Evolutionary conservation across 2,888 invertebrate species (phyloP).

Genomic region (Miltochrista miniata): DNA sequence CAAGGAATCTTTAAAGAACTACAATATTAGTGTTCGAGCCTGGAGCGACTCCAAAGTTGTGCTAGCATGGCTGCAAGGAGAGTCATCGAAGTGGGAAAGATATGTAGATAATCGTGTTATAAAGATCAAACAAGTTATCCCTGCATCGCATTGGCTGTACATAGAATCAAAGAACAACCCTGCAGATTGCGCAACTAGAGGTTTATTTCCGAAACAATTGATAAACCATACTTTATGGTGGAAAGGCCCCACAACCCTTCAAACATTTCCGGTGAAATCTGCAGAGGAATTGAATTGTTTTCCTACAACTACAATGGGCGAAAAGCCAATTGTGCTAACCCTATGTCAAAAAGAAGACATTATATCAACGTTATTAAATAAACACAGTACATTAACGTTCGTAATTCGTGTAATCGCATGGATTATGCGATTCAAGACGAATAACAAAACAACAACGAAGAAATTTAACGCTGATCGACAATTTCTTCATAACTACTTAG

Average conservation of each 20-base stretch:
- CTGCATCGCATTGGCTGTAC: not conserved
- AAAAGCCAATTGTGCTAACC: not conserved
- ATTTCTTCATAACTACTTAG: too few species aligned
- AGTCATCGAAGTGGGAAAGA: slow-evolving; percentile 3
- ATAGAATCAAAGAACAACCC: not conserved
- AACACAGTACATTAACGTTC: slow-evolving; percentile 3
- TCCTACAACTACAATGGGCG: not conserved
- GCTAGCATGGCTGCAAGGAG: slow-evolving; percentile 4
- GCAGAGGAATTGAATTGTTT: not conserved
- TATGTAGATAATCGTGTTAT: slow-evolving; percentile 7
- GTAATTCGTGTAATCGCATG: not conserved
- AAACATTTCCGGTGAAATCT: not conserved
- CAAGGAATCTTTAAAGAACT: too few species aligned
- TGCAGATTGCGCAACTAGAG: slow-evolving; percentile 12
- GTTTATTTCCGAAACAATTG: slow-evolving; percentile 8
- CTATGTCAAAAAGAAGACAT: not conserved
- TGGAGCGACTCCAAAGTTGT: slow-evolving; percentile 15
- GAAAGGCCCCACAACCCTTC: slow-evolving; percentile 14
- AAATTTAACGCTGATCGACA: not conserved
- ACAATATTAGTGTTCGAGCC: not conserved
- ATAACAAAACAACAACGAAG: not conserved
- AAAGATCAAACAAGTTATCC: slow-evolving; percentile 1
- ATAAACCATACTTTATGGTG: slow-evolving; percentile 26
- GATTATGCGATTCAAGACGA: not conserved
- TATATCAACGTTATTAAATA: slow-evolving; percentile 4